Base-by-base conservation (phyloP, 2,888 invertebrate genomes). In the Cheilosia pagana region DNA sequence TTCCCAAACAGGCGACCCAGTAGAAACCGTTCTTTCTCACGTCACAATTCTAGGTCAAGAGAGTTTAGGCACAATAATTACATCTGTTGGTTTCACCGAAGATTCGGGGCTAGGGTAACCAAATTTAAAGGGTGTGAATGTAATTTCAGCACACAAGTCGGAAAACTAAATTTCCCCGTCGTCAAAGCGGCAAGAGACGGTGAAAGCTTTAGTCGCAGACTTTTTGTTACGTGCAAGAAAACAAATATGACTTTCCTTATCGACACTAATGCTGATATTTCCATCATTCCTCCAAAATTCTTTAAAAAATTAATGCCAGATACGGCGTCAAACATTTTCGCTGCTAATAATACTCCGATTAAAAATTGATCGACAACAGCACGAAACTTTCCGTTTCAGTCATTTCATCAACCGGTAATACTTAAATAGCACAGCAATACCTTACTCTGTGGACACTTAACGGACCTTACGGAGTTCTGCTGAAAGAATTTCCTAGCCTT, bases 111-210 rank as follows among this genome's bases (percentile, higher is more conserved):
- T 48, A 21, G 3, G 2, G 39, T 4, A 39, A 39, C 39, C 14
- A 50, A 50, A 5, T 28, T 28, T 28, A 52, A 25, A n/a, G n/a
- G n/a, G n/a, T n/a, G n/a, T n/a, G n/a, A n/a, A n/a, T n/a, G n/a
- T n/a, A n/a, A n/a, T n/a, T n/a, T n/a, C n/a, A n/a, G n/a, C n/a
- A n/a, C n/a, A n/a, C 52, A 6, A 2, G 52, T 28, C 52, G 52
- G n/a, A 52, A 52, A 52, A 52, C 52, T 52, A 52, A 52, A 52
- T n/a, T 52, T 52, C 28, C 52, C 52, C 52, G 52, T 52, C 52
- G 25, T 52, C n/a, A 52, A 52, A 25, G 52, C 52, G 28, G 25
- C 52, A 2, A 52, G 52, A 28, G 52, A 28, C 52, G 23, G 50
- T 14, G 50, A 23, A 23, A 50, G 23, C 28, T 6, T 28, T 28